Evolutionary conservation across 2,797 vertebrate genomes (phyloP), one percentile per base, ranked within the genome.

Genomic region (Onychomys leucogaster): DNA sequence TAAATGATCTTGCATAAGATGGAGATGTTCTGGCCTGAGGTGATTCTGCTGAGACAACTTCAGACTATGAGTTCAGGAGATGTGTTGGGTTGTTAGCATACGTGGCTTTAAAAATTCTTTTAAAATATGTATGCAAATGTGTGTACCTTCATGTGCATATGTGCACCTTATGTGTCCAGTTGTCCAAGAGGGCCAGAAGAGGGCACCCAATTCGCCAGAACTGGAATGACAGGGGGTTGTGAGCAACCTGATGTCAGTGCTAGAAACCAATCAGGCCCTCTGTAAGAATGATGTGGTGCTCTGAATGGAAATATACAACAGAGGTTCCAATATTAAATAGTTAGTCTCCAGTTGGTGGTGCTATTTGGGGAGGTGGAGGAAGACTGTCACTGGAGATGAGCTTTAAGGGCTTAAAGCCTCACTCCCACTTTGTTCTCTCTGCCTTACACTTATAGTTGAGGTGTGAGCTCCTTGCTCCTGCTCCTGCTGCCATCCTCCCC

Each of bases 1-100:
- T 43, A 52, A 94, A 91, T 59, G 49, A 85, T 90, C 27, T 61
- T 94, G 25, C 6, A 85, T 73, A 80, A 83, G 78, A 96, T 23
- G 17, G 76, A 4, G 52, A 86, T 32, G 41, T n/a, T 96, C 52
- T 84, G 9, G 10, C 34, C 23, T 84, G n/a, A 87, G 8, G 6
- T 34, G 27, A 86, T 52, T n/a, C n/a, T 69, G 10, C 13, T 67
- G 16, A 32, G 13, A 78, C 63, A 83, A 12, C 41, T 87, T 29
- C 29, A 87, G n/a, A 77, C 13, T 46, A 85, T 61, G 5, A 65
- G 49, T 86, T 21, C 27, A 63, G 61, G 32, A 89, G 2, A 81
- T 73, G n/a, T 43, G 2, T 34, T 2, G n/a, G 59, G 14, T 37
- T 23, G 71, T 87, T 32, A 90, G 32, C 32, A 76, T 29, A 81